Conservation (phyloP, 1,140 invertebrate species). For the Mya arenaria region DNA sequence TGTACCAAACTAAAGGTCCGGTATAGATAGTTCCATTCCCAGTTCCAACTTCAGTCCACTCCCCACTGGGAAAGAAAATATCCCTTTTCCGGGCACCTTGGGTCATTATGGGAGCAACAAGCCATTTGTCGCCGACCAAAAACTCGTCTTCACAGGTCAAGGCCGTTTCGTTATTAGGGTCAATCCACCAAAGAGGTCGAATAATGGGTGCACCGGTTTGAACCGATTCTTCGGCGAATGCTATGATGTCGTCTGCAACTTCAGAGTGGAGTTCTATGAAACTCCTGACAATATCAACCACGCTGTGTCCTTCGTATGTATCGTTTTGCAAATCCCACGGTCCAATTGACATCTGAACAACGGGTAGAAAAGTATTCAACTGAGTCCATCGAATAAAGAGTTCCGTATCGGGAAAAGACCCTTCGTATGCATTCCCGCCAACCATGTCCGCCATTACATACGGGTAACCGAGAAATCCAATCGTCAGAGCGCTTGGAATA, state of each 20-base stretch:
- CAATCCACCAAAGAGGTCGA: slow-evolving; percentile 95
- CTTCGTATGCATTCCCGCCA: slow-evolving; percentile 91
- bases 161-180: slow-evolving; percentile 90
- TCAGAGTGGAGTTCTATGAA: slow-evolving; percentile 88
- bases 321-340: slow-evolving; percentile 94
- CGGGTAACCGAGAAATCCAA: slow-evolving; percentile 92
- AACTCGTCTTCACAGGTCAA: slow-evolving; percentile 92
- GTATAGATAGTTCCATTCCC: slow-evolving; percentile 73
- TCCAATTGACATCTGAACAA: slow-evolving; percentile 92
- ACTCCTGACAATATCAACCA: slow-evolving; percentile 85
- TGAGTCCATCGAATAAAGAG: slow-evolving; percentile 95
- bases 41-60: slow-evolving; percentile 65
- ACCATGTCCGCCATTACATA: slow-evolving; percentile 96
- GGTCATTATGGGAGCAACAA: slow-evolving; percentile 91
- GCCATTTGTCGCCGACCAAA: slow-evolving; percentile 90
- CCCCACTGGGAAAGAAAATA: slow-evolving; percentile 84
- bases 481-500: slow-evolving; percentile 90
- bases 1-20: slow-evolving; percentile 86
- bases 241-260: slow-evolving; percentile 77
- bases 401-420: slow-evolving; percentile 87
- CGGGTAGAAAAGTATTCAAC: slow-evolving; percentile 92
- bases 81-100: slow-evolving; percentile 86
- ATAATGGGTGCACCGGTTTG: slow-evolving; percentile 82
- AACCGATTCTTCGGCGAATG: slow-evolving; percentile 59
- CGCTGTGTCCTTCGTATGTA: no score